Evolutionary conservation across 1,140 invertebrate species (phyloP).

Genomic region (Aphaenogaster rudis): DNA sequence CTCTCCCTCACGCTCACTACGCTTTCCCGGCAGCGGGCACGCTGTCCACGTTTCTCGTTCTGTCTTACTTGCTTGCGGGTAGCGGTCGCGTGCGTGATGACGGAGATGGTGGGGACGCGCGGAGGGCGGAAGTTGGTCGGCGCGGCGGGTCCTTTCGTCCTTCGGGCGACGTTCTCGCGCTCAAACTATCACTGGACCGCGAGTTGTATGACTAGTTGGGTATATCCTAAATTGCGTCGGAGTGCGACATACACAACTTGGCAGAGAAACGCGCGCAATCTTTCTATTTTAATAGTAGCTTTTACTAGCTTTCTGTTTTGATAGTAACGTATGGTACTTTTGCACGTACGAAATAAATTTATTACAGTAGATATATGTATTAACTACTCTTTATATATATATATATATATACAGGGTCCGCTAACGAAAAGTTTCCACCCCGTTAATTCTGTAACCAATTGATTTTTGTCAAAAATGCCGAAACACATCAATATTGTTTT

Average conservation of each 20-base stretch:
- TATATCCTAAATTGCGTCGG: slow-evolving; percentile 36
- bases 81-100: slow-evolving; percentile 80
- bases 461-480: too few species aligned
- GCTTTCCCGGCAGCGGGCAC: slow-evolving; percentile 37
- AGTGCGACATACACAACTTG: neutral
- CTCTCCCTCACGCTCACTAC: slow-evolving; percentile 34
- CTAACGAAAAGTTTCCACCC: too few species aligned
- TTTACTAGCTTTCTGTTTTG: neutral
- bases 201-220: slow-evolving; percentile 30
- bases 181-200: slow-evolving; percentile 37
- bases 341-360: neutral
- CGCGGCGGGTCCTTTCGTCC: slow-evolving; percentile 69
- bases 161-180: slow-evolving; percentile 63
- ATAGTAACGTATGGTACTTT: neutral
- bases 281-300: neutral
- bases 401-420: too few species aligned
- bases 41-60: slow-evolving; percentile 56
- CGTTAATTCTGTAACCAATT: too few species aligned
- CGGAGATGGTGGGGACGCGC: slow-evolving; percentile 70
- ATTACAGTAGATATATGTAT: too few species aligned
- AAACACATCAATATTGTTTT: too few species aligned
- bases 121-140: slow-evolving; percentile 42
- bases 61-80: slow-evolving; percentile 75
- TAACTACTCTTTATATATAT: too few species aligned
- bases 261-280: neutral